Evolutionary conservation across 2,113 vertebrate genomes (phyloP).

Genomic region (Phocoena sinus): DNA sequence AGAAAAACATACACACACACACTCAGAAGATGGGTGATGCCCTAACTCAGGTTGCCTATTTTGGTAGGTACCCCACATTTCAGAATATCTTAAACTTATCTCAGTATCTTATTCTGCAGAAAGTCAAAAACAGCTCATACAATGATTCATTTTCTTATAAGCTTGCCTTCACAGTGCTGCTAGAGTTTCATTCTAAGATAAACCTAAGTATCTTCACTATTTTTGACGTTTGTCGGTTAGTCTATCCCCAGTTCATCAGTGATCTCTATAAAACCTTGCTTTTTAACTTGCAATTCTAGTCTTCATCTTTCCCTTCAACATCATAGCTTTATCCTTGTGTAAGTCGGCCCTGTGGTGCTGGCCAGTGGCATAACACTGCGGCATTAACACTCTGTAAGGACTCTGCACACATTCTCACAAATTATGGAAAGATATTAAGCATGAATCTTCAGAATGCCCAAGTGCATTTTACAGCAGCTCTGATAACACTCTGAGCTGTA

Average conservation of each 20-base stretch:
- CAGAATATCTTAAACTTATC: background rate
- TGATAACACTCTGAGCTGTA: background rate
- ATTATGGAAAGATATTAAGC: background rate
- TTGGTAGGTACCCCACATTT: background rate
- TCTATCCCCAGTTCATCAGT: background rate
- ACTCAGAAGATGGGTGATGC: background rate
- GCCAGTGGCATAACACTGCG: background rate
- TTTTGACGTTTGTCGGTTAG: background rate
- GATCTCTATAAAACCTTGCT: background rate
- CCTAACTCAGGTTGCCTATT: background rate
- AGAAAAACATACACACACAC: background rate
- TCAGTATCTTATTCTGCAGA: background rate
- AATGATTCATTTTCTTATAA: background rate
- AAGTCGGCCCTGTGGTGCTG: fast-evolving
- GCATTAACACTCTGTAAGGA: constrained; percentile 13
- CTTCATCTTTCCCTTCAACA: background rate
- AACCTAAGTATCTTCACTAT: background rate
- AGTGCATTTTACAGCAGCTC: constrained; percentile 26
- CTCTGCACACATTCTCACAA: background rate
- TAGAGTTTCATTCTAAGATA: background rate
- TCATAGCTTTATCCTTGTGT: background rate
- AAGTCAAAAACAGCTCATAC: background rate
- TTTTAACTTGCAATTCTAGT: background rate
- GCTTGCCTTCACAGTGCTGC: background rate
- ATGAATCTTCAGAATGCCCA: constrained; percentile 48